Evolutionary conservation across 1,140 invertebrate genomes (phyloP).

Genomic region (Dendrolimus kikuchii): DNA sequence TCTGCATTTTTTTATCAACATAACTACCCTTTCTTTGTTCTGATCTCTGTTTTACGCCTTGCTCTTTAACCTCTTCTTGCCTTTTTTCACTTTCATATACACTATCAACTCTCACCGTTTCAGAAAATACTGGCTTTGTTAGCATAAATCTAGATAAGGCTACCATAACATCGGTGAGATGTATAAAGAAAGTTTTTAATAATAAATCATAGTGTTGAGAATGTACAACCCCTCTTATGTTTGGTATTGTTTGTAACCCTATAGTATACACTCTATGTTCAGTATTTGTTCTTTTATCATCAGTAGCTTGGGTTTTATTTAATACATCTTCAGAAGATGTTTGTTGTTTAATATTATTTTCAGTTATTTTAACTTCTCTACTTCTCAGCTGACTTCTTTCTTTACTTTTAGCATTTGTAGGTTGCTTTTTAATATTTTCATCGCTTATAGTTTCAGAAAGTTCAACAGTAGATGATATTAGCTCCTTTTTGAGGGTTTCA

Average conservation of each 20-base stretch:
- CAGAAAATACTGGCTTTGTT: constrained; percentile 21
- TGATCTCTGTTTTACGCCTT: neutral
- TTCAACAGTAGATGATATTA: too few relatives aligned
- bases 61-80: neutral
- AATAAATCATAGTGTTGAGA: constrained; percentile 39
- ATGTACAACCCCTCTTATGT: constrained; percentile 32
- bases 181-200: constrained; percentile 59
- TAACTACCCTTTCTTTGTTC: neutral
- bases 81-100: neutral
- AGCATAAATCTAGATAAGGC: constrained; percentile 45
- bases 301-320: constrained; percentile 8
- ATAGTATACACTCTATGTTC: constrained; percentile 37
- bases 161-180: constrained; percentile 63
- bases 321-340: constrained; percentile 1
- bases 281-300: constrained; percentile 15
- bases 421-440: too few relatives aligned
- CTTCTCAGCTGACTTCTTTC: too few relatives aligned
- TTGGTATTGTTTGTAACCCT: constrained; percentile 48
- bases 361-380: too few relatives aligned
- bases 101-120: neutral
- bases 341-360: neutral
- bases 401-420: too few relatives aligned
- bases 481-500: too few relatives aligned
- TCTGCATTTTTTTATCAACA: neutral
- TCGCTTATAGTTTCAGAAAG: too few relatives aligned